phyloP scores from a whole-genome alignment of 2,888 invertebrate species.

The Ephialtes manifestator region DNA sequence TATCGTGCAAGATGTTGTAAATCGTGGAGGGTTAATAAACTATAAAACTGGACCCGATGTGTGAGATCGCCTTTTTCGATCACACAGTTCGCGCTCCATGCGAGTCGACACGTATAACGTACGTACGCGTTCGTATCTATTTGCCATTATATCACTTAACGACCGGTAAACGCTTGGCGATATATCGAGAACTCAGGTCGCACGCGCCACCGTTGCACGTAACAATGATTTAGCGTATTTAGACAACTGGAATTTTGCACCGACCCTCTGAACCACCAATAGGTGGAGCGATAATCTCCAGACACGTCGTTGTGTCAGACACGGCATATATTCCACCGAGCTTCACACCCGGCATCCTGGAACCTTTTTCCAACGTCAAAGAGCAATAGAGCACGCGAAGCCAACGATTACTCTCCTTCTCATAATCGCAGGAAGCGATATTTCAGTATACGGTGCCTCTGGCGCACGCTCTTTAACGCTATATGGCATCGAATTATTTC shows the following conservation, averaged over 20 bases:
- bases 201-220: constrained; percentile 59
- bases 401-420: constrained; percentile 55
- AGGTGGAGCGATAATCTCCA: constrained; percentile 48
- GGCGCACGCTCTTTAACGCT: constrained; percentile 57
- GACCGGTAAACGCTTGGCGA: constrained; percentile 52
- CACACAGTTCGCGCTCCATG: constrained; percentile 12
- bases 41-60: constrained; percentile 28
- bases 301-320: constrained; percentile 14
- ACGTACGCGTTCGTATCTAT: constrained; percentile 49
- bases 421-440: constrained; percentile 70
- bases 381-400: constrained; percentile 53
- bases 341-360: constrained; percentile 53
- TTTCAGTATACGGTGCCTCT: constrained; percentile 53
- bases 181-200: constrained; percentile 46
- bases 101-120: constrained; percentile 10
- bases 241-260: constrained; percentile 61
- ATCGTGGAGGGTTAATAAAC: constrained; percentile 34
- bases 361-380: constrained; percentile 26
- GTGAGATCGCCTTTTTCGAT: constrained; percentile 39
- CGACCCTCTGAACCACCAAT: constrained; percentile 1
- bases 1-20: constrained; percentile 39
- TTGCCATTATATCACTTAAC: constrained; percentile 66
- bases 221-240: constrained; percentile 61
- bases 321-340: not conserved
- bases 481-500: constrained; percentile 59